phyloP scores from a whole-genome alignment of 2,113 vertebrate genomes.

The Myanophis thanlyinensis region DNA sequence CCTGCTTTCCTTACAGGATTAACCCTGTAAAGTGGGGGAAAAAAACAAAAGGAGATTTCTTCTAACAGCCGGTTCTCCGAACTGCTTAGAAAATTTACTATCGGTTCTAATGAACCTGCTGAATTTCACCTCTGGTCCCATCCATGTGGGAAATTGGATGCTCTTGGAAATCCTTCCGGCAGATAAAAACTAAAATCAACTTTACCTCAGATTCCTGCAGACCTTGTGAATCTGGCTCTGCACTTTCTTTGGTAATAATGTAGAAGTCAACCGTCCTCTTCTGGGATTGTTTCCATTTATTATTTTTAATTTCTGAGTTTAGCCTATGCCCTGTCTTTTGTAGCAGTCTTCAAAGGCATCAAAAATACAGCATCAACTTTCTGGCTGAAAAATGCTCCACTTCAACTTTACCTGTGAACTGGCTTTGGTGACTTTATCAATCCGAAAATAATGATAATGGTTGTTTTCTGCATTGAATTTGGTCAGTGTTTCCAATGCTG shows the following conservation, averaged over 20 bases:
- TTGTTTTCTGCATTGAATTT: slow-evolving; percentile 57
- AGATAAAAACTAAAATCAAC: neutral
- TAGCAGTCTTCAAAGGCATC: neutral
- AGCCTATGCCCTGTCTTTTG: neutral
- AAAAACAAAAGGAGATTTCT: too few relatives aligned
- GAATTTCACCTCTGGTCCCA: too few relatives aligned
- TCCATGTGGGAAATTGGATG: neutral
- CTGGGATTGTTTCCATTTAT: neutral
- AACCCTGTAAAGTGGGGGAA: too few relatives aligned
- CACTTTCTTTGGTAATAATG: neutral
- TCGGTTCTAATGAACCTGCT: too few relatives aligned
- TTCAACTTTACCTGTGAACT: slow-evolving; percentile 57
- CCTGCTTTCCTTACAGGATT: too few relatives aligned
- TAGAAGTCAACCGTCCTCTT: neutral
- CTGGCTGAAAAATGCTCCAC: neutral
- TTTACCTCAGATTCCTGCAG: neutral
- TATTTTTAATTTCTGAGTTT: neutral
- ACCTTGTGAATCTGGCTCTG: neutral
- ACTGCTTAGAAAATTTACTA: too few relatives aligned
- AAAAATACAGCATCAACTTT: neutral
- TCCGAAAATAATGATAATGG: slow-evolving; percentile 52
- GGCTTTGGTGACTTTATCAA: slow-evolving; percentile 57
- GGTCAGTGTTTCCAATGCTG: slow-evolving; percentile 47
- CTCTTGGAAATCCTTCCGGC: neutral
- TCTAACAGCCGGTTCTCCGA: too few relatives aligned